These are phyloP conservation scores for Balaeniceps rex DNA, from an alignment of 2,113 vertebrate genomes.

Conservation along the genomic window DNA sequence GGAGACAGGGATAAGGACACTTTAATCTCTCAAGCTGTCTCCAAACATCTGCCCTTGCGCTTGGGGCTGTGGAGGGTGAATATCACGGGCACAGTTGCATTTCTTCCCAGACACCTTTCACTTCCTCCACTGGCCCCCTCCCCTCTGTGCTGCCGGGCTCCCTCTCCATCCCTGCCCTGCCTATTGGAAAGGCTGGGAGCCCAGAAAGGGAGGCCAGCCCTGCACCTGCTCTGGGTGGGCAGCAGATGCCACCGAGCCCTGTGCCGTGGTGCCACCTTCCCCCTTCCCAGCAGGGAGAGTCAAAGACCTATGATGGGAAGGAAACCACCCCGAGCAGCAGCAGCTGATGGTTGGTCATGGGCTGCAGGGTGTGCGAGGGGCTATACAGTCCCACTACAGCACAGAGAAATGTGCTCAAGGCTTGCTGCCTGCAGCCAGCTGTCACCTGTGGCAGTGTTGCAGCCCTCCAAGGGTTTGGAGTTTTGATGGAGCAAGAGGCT, in stretches of 20 bases:
- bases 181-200: neutral
- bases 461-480: neutral
- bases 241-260: neutral
- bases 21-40: neutral
- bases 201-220: neutral
- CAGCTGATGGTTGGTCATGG: rapidly evolving
- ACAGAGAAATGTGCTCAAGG: neutral
- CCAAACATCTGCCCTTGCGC: neutral
- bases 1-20: too few relatives aligned
- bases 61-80: neutral
- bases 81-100: neutral
- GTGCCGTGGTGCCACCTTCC: neutral
- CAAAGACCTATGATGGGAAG: rapidly evolving
- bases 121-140: rapidly evolving
- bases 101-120: neutral
- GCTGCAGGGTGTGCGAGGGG: neutral
- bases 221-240: neutral
- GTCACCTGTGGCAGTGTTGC: too few relatives aligned
- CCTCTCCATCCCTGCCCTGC: neutral
- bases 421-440: neutral
- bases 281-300: neutral
- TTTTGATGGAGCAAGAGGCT: neutral
- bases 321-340: neutral
- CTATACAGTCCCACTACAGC: rapidly evolving
- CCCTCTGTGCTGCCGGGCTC: rapidly evolving